A percentile compares a stretch with the other conserved stretches of the same genome.
These are phyloP conservation scores for Synergus japonicus DNA, from an alignment of 2,888 invertebrate genomes.

Conservation along the genomic window DNA sequence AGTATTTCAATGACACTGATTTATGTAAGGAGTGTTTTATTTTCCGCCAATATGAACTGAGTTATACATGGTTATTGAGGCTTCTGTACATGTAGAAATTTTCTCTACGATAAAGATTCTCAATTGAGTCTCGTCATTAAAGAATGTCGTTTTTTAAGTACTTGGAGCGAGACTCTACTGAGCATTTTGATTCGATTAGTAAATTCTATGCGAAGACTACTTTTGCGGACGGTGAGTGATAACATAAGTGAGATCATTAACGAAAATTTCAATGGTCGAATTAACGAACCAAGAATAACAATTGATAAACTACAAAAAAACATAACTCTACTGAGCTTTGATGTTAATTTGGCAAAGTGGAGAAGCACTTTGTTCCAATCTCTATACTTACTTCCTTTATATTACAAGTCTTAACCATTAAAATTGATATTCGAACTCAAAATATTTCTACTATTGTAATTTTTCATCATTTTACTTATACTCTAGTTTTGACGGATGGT, in stretches of 20 bases:
- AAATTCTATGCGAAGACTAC: constrained; percentile 36
- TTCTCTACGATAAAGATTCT: constrained; percentile 28
- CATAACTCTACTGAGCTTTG: constrained; percentile 30
- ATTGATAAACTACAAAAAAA: constrained; percentile 39
- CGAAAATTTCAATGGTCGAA: constrained; percentile 37
- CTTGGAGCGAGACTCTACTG: constrained; percentile 39
- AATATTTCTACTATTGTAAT: neutral
- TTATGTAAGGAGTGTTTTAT: constrained; percentile 41
- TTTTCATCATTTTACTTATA: neutral
- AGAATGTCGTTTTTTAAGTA: constrained; percentile 15
- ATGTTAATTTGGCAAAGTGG: constrained; percentile 21
- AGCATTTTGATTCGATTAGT: constrained; percentile 33
- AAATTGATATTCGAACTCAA: neutral
- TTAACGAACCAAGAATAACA: constrained; percentile 40
- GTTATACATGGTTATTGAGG: constrained; percentile 35
- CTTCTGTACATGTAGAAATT: constrained; percentile 41
- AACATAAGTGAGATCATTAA: constrained; percentile 31
- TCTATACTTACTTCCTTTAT: constrained; percentile 3
- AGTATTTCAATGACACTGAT: neutral
- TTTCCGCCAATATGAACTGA: constrained; percentile 40
- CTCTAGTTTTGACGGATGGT: neutral
- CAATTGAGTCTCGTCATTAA: constrained; percentile 19
- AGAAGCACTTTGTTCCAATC: constrained; percentile 5
- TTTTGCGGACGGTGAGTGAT: constrained; percentile 41
- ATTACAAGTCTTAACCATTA: neutral